Evolutionary conservation across 2,888 invertebrate species (phyloP).

Genomic region (Cosmopolites sordidus): DNA sequence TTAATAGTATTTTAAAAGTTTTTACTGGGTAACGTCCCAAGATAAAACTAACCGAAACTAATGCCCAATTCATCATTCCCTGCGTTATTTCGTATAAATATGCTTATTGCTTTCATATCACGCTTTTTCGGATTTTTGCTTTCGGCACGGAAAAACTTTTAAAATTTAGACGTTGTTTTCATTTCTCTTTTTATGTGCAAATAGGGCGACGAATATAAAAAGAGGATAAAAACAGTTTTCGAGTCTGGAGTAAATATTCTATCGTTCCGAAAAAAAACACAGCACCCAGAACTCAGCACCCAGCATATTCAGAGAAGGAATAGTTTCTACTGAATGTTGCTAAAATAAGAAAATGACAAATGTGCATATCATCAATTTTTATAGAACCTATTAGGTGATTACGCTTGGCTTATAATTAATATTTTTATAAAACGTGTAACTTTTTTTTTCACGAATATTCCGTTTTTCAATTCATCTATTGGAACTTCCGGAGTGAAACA

Average conservation of each 20-base stretch:
- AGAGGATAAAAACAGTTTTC: neutral
- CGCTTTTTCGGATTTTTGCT: neutral
- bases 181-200: constrained; percentile 2
- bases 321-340: no score
- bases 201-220: neutral
- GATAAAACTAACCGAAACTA: neutral
- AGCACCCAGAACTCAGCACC: neutral
- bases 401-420: no score
- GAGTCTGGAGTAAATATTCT: constrained; percentile 1
- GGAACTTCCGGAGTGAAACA: no score
- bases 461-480: no score
- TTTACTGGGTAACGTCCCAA: neutral
- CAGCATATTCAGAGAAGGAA: no score
- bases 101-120: constrained; percentile 1
- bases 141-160: neutral
- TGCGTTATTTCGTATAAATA: neutral
- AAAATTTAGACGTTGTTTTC: constrained; percentile 1
- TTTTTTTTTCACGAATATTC: no score
- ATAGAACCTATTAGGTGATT: no score
- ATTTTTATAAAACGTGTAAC: no score
- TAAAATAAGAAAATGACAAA: no score
- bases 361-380: no score
- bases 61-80: constrained; percentile 1
- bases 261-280: neutral
- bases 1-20: constrained; percentile 1